Conservation (phyloP, 2,797 vertebrate species). For the Falco rusticolus region DNA sequence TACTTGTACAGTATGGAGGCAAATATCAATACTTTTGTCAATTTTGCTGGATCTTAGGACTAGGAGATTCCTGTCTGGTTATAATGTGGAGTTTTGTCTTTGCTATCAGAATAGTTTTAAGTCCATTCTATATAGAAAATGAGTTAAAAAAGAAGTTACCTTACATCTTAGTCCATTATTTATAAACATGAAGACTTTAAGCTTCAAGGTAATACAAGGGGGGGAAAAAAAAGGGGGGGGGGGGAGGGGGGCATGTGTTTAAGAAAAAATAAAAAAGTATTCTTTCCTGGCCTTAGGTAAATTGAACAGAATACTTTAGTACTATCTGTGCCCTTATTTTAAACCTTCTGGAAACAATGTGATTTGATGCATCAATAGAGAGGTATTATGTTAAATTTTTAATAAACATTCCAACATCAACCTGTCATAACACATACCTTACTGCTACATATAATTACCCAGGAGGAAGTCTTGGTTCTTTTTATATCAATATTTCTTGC, state of each 20-base stretch:
- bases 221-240: no score
- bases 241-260: no score
- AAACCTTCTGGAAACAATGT: neutral
- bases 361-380: neutral
- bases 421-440: neutral
- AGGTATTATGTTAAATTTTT: neutral
- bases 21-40: neutral
- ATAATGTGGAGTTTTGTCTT: neutral
- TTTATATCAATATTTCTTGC: rapidly evolving
- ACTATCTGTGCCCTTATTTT: neutral
- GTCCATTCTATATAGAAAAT: neutral
- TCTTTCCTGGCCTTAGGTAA: neutral
- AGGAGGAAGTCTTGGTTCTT: neutral
- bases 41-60: neutral
- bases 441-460: neutral
- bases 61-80: neutral
- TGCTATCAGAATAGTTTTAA: neutral
- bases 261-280: neutral
- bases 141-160: neutral
- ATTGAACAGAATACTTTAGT: neutral
- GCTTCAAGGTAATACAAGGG: neutral
- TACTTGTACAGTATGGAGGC: neutral
- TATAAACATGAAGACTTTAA: neutral
- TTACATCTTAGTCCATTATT: neutral
- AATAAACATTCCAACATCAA: neutral